Base-by-base conservation (phyloP, 2,797 vertebrate species). In the Erithacus rubecula region DNA sequence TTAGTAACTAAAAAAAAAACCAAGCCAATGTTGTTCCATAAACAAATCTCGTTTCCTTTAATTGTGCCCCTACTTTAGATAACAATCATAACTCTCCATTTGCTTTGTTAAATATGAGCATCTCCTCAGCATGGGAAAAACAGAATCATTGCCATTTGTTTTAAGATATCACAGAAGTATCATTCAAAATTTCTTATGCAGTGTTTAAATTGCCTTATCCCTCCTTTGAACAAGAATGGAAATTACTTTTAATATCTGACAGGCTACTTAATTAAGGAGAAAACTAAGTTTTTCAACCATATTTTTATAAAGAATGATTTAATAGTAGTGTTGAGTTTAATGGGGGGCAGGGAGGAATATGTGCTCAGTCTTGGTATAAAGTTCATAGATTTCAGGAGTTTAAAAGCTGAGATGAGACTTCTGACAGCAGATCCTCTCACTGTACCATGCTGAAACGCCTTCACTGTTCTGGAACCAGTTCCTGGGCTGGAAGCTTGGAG, bases 1-100 rank as follows among this genome's bases (percentile, higher is more conserved):
- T 98, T 98, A 98, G 96, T 95, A 97, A 97, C 56, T 3, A 83
- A 56, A 63, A 94, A 95, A 95, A 96, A 96, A 96, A 76, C 6
- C 83, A 83, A 84, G 83, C 72, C 93, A 90, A 16, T 82, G 5
- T 96, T 96, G 67, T 95, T 98, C 94, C 90, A 92, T 95, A 97
- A 97, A 97, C 96, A 96, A 96, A 94, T 91, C 94, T 96, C 69
- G 93, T 96, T 96, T 92, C 84, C 74, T 95, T 96, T 95, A 94
- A 97, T 97, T 96, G 93, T 95, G 88, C 74, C 83, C 78, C 90
- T 96, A 64, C 68, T 96, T 95, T 93, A 44, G 58, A 93, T 94
- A 97, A 63, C 95, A 97, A 97, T 95, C 95, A 97, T 97, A 97
- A 97, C 86, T 97, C 85, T 95, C 70, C 69, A 91, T 95, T 96